Base-by-base conservation (phyloP, 2,888 invertebrate species). In the Volucella inflata region DNA sequence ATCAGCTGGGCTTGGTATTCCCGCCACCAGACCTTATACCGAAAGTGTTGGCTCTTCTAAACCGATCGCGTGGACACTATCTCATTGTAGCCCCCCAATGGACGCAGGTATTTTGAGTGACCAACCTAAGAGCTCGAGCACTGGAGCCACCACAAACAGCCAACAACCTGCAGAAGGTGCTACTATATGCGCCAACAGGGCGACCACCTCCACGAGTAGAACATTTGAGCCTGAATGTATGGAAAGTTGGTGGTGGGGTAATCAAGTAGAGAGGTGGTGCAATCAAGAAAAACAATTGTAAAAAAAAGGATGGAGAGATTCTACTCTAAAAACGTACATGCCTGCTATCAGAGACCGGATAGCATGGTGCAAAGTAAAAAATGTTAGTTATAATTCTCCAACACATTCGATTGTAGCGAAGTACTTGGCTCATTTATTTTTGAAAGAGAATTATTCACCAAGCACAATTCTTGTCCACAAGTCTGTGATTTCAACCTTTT, bases 201-300 rank as follows among this genome's bases (percentile, higher is more conserved):
- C n/a, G n/a, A n/a, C n/a, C n/a, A n/a, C n/a, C n/a, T n/a, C n/a
- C n/a, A n/a, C n/a, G n/a, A n/a, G n/a, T n/a, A n/a, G n/a, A n/a
- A n/a, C n/a, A n/a, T n/a, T 40, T 77, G 46, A n/a, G 6, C 48
- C 70, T 77, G 1, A 51, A 77, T n/a, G 70, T 64, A 64, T 78
- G 64, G 64, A 64, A 64, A 51, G 59, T 78, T 78, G 78, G 75
- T 60, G 68, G 53, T 76, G 68, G 68, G 60, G 67, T 12, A n/a
- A n/a, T n/a, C n/a, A n/a, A n/a, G n/a, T n/a, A n/a, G n/a, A n/a
- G n/a, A n/a, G n/a, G n/a, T n/a, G n/a, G n/a, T n/a, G n/a, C n/a
- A n/a, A n/a, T n/a, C n/a, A n/a, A n/a, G n/a, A n/a, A n/a, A n/a
- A n/a, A n/a, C n/a, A n/a, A n/a, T n/a, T n/a, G n/a, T n/a, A n/a